These are phyloP conservation scores for Prenolepis imparis DNA, from an alignment of 2,888 invertebrate genomes.

Conservation along the genomic window DNA sequence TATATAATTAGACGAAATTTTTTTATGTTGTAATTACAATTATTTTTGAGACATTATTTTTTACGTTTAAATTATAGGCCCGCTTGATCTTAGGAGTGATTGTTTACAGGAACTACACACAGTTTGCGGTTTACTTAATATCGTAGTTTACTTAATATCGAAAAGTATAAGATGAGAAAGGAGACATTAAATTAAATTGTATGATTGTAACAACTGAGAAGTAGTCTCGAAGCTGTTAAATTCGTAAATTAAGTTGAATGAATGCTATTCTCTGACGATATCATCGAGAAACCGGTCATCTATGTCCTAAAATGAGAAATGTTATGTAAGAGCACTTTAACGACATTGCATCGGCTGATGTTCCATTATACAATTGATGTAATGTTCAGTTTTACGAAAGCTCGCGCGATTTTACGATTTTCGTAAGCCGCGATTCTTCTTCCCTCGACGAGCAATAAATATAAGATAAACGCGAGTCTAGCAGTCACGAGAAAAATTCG, in stretches of 20 bases:
- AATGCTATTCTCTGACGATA: neutral
- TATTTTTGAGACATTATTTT: neutral
- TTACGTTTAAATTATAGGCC: neutral
- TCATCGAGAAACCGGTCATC: neutral
- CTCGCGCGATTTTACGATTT: constrained; percentile 42
- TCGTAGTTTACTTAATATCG: neutral
- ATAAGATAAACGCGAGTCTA: neutral
- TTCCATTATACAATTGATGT: constrained; percentile 33
- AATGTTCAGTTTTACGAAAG: constrained; percentile 41
- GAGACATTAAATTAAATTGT: neutral
- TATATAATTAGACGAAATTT: neutral
- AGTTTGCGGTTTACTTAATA: neutral
- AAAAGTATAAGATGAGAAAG: neutral
- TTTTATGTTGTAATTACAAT: neutral
- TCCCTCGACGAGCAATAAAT: neutral
- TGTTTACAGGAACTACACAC: neutral
- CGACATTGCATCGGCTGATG: constrained; percentile 5
- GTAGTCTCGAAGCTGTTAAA: neutral
- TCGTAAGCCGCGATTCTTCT: neutral
- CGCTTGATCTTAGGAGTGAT: neutral
- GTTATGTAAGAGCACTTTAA: constrained; percentile 35
- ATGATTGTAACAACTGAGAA: neutral
- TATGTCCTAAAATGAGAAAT: constrained; percentile 40
- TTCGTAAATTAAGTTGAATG: neutral
- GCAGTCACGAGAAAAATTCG: neutral